Evolutionary conservation across 2,797 vertebrate species (phyloP), one percentile per base, ranked within the genome.

Genomic region (Eospalax fontanierii): DNA sequence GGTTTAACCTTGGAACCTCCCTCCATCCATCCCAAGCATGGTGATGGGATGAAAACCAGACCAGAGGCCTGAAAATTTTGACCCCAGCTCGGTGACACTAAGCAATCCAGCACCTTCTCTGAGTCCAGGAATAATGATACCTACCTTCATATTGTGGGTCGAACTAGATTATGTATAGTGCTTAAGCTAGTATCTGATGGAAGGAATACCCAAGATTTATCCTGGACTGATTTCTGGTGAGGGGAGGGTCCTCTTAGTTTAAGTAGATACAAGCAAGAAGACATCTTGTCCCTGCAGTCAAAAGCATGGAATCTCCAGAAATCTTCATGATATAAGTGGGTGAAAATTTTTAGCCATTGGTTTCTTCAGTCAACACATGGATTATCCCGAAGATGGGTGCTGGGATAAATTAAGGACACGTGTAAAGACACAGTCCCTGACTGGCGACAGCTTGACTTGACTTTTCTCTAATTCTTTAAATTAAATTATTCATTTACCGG

Each of bases 161-260:
- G 24, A 18, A 81, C 68, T 38, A 78, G 94, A 89, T 65, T 73
- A 57, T 24, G 50, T 16, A 26, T 5, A 59, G 40, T 14, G 1
- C n/a, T 50, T 70, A 83, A 84, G n/a, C 38, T 33, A 21, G 15
- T 50, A 54, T 74, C 59, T 57, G 30, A 6, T 22, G 46, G 35
- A 46, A 35, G 50, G 81, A 68, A 93, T 19, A 33, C 12, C 81
- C 89, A 50, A 83, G 63, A 80, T 71, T 84, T 89, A 28, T 66
- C 19, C 26, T 33, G 0, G 7, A 57, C 16, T 84, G 15, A 89
- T 28, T 83, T 59, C 71, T 57, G 3, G 43, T 21, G 33, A 28
- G 46, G 11, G 22, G 14, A 61, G 9, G 1, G 24, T 19, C 24
- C 50, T 54, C 3, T 87, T 35, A 71, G 21, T 24, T 24, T 46